phyloP scores from a whole-genome alignment of 2,888 invertebrate species.

The Tridacna gigas region DNA sequence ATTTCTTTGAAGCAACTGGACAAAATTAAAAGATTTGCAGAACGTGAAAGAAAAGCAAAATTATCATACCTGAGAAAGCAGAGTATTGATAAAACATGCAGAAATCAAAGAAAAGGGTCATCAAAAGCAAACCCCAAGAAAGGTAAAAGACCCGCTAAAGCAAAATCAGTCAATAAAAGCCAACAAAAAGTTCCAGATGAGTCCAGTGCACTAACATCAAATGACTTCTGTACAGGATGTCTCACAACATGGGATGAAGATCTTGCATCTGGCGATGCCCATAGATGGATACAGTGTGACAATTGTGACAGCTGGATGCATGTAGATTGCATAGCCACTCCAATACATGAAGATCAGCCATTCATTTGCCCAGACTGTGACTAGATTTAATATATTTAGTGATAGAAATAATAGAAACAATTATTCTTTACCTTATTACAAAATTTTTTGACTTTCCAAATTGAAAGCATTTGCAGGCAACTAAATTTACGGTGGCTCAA shows the following conservation, averaged over 20 bases:
- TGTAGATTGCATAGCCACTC: not conserved
- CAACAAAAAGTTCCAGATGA: not conserved
- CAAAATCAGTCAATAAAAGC: not conserved
- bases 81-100: not conserved
- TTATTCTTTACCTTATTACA: no score
- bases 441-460: no score
- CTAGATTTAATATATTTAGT: no score
- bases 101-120: not conserved
- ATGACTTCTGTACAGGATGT: not conserved
- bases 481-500: no score
- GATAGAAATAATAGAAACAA: no score
- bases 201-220: not conserved
- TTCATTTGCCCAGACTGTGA: slow-evolving; percentile 24
- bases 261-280: no score
- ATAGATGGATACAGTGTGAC: slow-evolving; percentile 15
- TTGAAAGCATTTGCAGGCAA: no score
- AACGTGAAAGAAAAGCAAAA: slow-evolving; percentile 25
- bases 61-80: slow-evolving; percentile 1
- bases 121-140: not conserved
- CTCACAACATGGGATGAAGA: slow-evolving; percentile 6
- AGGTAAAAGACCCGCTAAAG: not conserved
- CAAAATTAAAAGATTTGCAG: slow-evolving; percentile 27
- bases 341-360: not conserved
- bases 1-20: slow-evolving; percentile 25
- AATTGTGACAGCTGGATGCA: slow-evolving; percentile 6